These are phyloP conservation scores for Drosophila kambysellisi DNA, from an alignment of 2,888 invertebrate genomes.

Conservation along the genomic window DNA sequence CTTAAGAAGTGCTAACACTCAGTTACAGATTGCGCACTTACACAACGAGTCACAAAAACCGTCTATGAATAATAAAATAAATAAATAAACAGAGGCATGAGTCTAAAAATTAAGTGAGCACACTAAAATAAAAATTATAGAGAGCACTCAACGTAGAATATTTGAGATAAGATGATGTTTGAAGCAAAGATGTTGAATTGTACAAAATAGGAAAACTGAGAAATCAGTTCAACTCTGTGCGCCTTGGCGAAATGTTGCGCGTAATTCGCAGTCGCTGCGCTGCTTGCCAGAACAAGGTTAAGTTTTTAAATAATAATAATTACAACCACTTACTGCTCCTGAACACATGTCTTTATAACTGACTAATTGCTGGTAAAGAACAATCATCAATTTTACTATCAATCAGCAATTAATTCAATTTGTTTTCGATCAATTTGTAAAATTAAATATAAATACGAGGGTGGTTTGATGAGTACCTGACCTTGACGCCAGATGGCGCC, in stretches of 20 bases:
- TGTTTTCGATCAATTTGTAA: slow-evolving; percentile 5
- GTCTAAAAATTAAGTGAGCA: slow-evolving; percentile 7
- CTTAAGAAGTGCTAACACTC: slow-evolving; percentile 8
- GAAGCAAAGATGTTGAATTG: slow-evolving; percentile 13
- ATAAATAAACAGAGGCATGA: slow-evolving; percentile 2
- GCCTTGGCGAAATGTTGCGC: slow-evolving; percentile 37
- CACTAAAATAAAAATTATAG: slow-evolving; percentile 6
- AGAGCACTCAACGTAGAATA: slow-evolving; percentile 17
- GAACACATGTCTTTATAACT: not conserved
- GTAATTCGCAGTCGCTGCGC: slow-evolving; percentile 22
- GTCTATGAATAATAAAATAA: not conserved
- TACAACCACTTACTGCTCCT: not conserved
- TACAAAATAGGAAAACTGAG: slow-evolving; percentile 5
- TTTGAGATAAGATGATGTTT: slow-evolving; percentile 33
- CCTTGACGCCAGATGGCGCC: too few species aligned
- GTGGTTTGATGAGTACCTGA: too few species aligned
- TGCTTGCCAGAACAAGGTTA: slow-evolving; percentile 38
- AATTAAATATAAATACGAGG: not conserved
- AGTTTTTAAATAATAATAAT: not conserved
- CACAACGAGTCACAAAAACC: not conserved
- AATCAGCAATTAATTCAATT: slow-evolving; percentile 15
- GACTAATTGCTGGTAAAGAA: not conserved
- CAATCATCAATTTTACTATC: not conserved
- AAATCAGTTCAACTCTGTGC: slow-evolving; percentile 39
- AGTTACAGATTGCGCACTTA: slow-evolving; percentile 1